Evolutionary conservation across 2,888 invertebrate genomes (phyloP).

Genomic region (Phaedon cochleariae): DNA sequence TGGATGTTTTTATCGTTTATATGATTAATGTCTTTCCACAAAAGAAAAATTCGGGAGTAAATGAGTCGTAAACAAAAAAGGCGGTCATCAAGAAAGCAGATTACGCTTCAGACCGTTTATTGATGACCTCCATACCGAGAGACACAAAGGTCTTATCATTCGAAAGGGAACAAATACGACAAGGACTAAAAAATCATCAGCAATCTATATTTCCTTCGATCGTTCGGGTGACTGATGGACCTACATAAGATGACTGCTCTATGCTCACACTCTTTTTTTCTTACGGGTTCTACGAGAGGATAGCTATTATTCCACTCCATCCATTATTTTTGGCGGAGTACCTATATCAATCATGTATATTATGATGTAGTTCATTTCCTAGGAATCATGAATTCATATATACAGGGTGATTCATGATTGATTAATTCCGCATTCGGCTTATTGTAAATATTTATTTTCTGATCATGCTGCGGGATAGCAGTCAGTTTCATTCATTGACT

Average conservation of each 20-base stretch:
- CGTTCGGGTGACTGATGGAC: slow-evolving; percentile 60
- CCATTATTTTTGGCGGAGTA: too few species aligned
- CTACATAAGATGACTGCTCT: slow-evolving; percentile 60
- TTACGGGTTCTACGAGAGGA: slow-evolving; percentile 7
- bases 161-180: slow-evolving; percentile 59
- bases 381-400: too few species aligned
- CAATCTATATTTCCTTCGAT: slow-evolving; percentile 57
- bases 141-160: slow-evolving; percentile 63
- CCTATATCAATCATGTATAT: too few species aligned
- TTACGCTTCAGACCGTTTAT: slow-evolving; percentile 60
- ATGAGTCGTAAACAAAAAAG: slow-evolving; percentile 61
- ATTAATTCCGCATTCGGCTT: too few species aligned
- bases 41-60: slow-evolving; percentile 57
- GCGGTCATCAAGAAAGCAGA: slow-evolving; percentile 59
- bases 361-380: too few species aligned
- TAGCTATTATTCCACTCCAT: neutral
- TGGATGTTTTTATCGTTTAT: slow-evolving; percentile 43
- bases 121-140: slow-evolving; percentile 59
- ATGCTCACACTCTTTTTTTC: slow-evolving; percentile 51
- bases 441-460: too few species aligned
- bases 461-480: too few species aligned
- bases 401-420: too few species aligned
- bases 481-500: too few species aligned
- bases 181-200: slow-evolving; percentile 59
- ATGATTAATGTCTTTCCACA: slow-evolving; percentile 53